phyloP scores from a whole-genome alignment of 2,113 vertebrate species.

The Clarias batrachus region DNA sequence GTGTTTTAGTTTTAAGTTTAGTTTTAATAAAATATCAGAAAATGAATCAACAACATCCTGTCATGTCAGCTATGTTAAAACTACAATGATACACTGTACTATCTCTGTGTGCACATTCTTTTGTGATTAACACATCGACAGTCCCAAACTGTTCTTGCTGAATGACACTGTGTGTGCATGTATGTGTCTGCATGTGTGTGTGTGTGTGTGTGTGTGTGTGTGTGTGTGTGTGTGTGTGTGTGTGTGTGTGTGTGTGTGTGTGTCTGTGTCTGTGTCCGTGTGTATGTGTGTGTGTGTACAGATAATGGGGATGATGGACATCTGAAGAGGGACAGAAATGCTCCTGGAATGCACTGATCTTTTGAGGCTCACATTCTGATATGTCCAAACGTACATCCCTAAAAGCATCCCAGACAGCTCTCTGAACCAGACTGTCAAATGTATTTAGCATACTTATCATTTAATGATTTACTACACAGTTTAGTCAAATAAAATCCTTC shows the following conservation, averaged over 20 bases:
- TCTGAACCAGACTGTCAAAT: constrained; percentile 25
- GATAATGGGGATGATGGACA: constrained; percentile 76
- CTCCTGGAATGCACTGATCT: constrained; percentile 73
- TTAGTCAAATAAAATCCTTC: neutral
- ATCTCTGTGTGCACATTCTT: constrained; percentile 62
- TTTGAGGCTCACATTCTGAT: constrained; percentile 63
- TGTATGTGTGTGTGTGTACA: constrained; percentile 50
- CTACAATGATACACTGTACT: constrained; percentile 7
- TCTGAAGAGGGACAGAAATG: constrained; percentile 72
- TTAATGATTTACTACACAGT: neutral
- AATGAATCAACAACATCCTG: neutral
- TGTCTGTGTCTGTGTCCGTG: constrained; percentile 36
- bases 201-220: constrained; percentile 13
- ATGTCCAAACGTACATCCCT: constrained; percentile 64
- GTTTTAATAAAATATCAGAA: constrained; percentile 3
- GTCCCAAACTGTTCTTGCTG: constrained; percentile 61
- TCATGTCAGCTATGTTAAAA: constrained; percentile 13
- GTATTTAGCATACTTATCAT: neutral
- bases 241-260: constrained; percentile 33
- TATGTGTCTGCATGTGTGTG: neutral
- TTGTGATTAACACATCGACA: constrained; percentile 68
- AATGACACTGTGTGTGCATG: constrained; percentile 42
- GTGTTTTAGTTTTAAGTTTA: neutral
- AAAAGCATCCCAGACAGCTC: constrained; percentile 71
- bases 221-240: constrained; percentile 37